Evolutionary conservation across 2,797 vertebrate species (phyloP).

Genomic region (Helarctos malayanus): DNA sequence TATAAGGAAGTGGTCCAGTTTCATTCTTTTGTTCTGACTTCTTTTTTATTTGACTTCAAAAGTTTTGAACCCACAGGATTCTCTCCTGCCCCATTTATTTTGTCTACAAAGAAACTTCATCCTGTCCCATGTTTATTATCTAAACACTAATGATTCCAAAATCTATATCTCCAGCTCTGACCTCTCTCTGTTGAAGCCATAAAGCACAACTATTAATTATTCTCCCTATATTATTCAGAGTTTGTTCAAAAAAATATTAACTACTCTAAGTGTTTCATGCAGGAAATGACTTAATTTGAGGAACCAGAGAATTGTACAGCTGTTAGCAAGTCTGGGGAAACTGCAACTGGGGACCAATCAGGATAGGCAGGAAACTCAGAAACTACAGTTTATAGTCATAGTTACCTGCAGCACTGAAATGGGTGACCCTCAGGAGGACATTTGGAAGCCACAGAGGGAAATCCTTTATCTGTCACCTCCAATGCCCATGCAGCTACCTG

Average conservation of each 20-base stretch:
- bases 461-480: not conserved
- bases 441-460: not conserved
- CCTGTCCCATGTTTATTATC: not conserved
- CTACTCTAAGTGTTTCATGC: not conserved
- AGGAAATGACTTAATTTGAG: not conserved
- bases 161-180: not conserved
- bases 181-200: not conserved
- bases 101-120: not conserved
- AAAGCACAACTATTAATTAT: not conserved
- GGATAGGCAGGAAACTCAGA: not conserved
- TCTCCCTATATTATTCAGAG: not conserved
- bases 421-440: not conserved
- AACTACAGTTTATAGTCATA: not conserved
- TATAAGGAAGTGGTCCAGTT: not conserved
- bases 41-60: conserved; percentile 56
- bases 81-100: not conserved
- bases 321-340: not conserved
- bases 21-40: not conserved
- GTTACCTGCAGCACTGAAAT: not conserved
- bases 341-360: not conserved
- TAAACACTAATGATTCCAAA: not conserved
- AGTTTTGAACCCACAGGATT: not conserved
- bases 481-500: not conserved
- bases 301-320: not conserved
- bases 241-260: conserved; percentile 38